Evolutionary conservation across 2,113 vertebrate genomes (phyloP).

Genomic region (Sorex araneus): DNA sequence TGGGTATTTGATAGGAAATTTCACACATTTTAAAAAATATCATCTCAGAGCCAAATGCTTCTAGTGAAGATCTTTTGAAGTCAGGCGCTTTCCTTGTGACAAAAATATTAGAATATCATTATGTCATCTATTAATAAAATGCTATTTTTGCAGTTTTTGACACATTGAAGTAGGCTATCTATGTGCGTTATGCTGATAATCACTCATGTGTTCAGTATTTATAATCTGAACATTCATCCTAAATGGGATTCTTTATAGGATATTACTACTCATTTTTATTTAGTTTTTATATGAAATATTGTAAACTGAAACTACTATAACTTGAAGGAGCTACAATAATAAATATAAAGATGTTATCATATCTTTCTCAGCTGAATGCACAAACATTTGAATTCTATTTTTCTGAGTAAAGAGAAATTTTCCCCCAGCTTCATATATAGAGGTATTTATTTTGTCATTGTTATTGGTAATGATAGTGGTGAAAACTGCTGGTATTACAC

Average conservation of each 20-base stretch:
- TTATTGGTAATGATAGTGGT: background rate
- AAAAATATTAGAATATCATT: conserved; percentile 61
- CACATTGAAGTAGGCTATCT: conserved; percentile 24
- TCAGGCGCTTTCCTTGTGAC: conserved; percentile 38
- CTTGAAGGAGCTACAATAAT: background rate
- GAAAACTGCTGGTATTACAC: background rate
- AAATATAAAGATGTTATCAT: background rate
- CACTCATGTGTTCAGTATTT: conserved; percentile 41
- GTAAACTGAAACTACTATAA: conserved; percentile 1
- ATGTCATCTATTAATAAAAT: conserved; percentile 65
- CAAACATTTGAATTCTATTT: background rate
- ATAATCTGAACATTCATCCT: background rate
- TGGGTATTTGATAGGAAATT: conserved; percentile 57
- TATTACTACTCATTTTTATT: conserved; percentile 44
- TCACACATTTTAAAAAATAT: conserved; percentile 46
- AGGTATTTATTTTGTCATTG: background rate
- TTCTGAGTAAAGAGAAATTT: conserved; percentile 2
- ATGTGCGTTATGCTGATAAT: background rate
- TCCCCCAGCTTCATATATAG: background rate
- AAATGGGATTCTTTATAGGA: background rate
- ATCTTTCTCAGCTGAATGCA: conserved; percentile 50
- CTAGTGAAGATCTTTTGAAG: conserved; percentile 29
- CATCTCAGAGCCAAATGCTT: background rate
- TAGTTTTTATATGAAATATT: conserved; percentile 44
- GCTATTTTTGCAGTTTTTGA: conserved; percentile 60